Base-by-base conservation (phyloP, 2,888 invertebrate species). In the Reticulitermes lucifugus region DNA sequence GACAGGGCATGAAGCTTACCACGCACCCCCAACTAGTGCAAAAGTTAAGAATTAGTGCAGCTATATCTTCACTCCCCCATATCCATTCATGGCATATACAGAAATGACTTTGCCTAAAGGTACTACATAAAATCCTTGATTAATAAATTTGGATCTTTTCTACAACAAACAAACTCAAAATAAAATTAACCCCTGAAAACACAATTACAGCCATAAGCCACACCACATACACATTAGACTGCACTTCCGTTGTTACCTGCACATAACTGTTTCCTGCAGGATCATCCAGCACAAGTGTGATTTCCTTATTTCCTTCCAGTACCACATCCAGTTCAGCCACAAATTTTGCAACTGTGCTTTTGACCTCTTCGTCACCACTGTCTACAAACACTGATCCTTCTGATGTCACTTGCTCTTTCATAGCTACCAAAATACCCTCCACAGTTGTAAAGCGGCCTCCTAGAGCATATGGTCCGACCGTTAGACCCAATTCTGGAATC, bases 261-360 rank as follows among this genome's bases (percentile, higher is more conserved):
- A 99, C 93, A 90, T 98, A 99, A 87, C 98, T 98, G 91, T 99
- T 99, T 0, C 99, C 99, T 14, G 99, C 97, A 2, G 99, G 98
- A 92, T 99, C 99, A 90, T 99, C 98, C 87, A 99, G 91, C 5
- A 99, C 90, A 2, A 99, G 88, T 0, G 98, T 98, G 0, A 96
- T 93, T 7, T 92, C 88, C 18, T 91, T 90, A 88, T 94, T 91
- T 1, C 95, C 93, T 0, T 92, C 91, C 35, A 97, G 89, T 21
- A 97, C 94, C 83, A 94, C 91, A 77, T 96, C 93, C 84, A 98
- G 91, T 87, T 94, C 92, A 0, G 90, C 89, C 29, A 96, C 90
- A 90, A 98, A 96, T 6, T 89, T 89, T 0, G 93, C 89, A 89
- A 98, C 91, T 80, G 93, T 92, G 22, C 91, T 88, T 82, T 92